Percentiles rank a stretch among this genome's conserved stretches.
phyloP scores from a whole-genome alignment of 1,140 invertebrate species.

The Brachionus paranguensis region DNA sequence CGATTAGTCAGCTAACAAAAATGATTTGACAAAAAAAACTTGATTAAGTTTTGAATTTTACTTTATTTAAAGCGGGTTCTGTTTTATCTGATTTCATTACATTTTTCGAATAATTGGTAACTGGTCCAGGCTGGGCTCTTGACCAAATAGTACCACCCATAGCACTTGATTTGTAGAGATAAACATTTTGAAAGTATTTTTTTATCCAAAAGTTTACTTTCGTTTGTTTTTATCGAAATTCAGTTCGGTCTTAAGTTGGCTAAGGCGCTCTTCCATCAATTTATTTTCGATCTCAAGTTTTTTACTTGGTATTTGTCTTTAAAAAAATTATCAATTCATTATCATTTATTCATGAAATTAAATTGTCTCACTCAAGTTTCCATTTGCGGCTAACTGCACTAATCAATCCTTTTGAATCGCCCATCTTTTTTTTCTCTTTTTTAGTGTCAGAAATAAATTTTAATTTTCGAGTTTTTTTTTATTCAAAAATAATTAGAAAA shows the following conservation, averaged over 20 bases:
- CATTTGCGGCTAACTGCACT: constrained; percentile 26
- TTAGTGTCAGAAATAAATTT: not conserved
- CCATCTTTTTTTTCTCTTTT: not conserved
- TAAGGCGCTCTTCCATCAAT: constrained; percentile 52
- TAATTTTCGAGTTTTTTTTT: not conserved
- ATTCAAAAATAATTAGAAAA: not conserved
- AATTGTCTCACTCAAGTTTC: constrained; percentile 24
- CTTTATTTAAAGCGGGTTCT: not conserved
- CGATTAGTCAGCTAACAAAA: not conserved
- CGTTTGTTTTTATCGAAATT: constrained; percentile 52
- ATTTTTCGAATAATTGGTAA: constrained; percentile 48
- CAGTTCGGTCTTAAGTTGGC: constrained; percentile 51
- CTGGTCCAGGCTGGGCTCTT: constrained; percentile 47
- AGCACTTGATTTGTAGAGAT: constrained; percentile 41
- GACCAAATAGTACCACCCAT: constrained; percentile 51
- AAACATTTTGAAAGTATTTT: not conserved
- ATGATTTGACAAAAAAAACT: not conserved
- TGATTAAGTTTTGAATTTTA: not conserved
- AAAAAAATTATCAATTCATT: not conserved
- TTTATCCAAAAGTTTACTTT: constrained; percentile 46
- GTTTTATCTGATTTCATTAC: constrained; percentile 43
- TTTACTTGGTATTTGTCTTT: constrained; percentile 43
- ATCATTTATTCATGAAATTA: not conserved
- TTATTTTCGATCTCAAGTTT: constrained; percentile 50
- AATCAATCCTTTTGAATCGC: constrained; percentile 10